A percentile compares a stretch with the other conserved stretches of the same genome.
Evolutionary conservation across 2,113 vertebrate genomes (phyloP).

Genomic region (Balaenoptera acutorostrata): DNA sequence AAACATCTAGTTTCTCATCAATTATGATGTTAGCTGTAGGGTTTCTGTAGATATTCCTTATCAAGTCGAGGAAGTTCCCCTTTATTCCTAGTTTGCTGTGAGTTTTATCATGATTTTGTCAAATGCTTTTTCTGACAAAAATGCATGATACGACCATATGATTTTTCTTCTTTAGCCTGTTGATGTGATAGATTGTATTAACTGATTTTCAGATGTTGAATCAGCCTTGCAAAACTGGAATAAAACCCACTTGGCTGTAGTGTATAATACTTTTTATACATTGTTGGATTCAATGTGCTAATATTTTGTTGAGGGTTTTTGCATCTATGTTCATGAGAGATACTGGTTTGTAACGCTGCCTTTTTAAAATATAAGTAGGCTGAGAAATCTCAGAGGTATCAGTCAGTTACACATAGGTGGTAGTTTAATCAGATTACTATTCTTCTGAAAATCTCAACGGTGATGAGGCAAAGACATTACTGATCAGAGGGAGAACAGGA

Average conservation of each 20-base stretch:
- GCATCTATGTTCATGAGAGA: neutral
- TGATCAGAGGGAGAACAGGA: neutral
- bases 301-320: neutral
- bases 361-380: conserved; percentile 6
- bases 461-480: neutral
- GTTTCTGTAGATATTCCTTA: neutral
- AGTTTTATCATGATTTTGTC: neutral
- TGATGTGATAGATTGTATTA: neutral
- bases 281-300: neutral
- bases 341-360: neutral
- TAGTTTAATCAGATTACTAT: neutral
- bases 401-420: neutral
- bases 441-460: neutral
- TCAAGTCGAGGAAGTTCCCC: neutral
- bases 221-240: neutral
- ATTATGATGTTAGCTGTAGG: neutral
- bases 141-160: neutral
- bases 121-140: conserved; percentile 3
- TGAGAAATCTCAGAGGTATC: neutral
- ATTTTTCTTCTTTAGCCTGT: neutral
- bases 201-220: neutral
- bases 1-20: neutral
- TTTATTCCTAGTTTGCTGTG: neutral
- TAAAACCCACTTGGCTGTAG: neutral
- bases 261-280: conserved; percentile 7